A percentile compares a stretch with the other conserved stretches of the same genome.
phyloP scores from a whole-genome alignment of 1,140 invertebrate genomes.

The Achatina immaculata region DNA sequence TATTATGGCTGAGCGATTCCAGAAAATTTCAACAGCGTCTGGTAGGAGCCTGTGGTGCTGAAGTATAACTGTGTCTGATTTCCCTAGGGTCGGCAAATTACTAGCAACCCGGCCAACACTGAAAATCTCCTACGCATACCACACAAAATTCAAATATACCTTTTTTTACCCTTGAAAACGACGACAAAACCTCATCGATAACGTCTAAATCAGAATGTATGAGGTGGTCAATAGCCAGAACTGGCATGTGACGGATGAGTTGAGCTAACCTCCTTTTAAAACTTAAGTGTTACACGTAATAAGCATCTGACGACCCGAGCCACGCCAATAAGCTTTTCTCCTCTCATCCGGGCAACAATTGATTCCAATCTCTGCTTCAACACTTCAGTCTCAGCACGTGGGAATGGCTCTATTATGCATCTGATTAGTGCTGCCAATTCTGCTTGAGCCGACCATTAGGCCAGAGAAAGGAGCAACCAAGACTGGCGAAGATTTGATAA shows the following conservation, averaged over 20 bases:
- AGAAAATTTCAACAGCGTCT: neutral
- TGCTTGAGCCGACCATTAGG: conserved; percentile 12
- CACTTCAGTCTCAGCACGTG: conserved; percentile 26
- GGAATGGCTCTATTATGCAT: conserved; percentile 33
- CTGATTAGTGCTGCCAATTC: conserved; percentile 34
- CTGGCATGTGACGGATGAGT: neutral
- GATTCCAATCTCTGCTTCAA: conserved; percentile 28
- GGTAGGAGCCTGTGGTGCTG: neutral
- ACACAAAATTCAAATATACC: neutral
- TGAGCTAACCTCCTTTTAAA: neutral
- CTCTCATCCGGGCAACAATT: conserved; percentile 30
- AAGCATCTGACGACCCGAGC: conserved; percentile 6
- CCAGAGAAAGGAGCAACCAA: conserved; percentile 5
- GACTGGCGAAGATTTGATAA: conserved; percentile 28
- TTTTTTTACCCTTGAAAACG: neutral
- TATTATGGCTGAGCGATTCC: neutral
- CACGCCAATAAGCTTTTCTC: conserved; percentile 20
- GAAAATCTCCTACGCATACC: neutral
- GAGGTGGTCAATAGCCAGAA: neutral
- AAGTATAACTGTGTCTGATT: neutral
- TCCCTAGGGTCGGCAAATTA: neutral
- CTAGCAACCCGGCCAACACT: neutral
- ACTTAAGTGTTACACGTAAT: conserved; percentile 1
- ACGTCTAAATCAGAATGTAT: neutral
- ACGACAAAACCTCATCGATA: neutral